Conservation (phyloP, 2,888 invertebrate species). For the Metellina segmentata region DNA sequence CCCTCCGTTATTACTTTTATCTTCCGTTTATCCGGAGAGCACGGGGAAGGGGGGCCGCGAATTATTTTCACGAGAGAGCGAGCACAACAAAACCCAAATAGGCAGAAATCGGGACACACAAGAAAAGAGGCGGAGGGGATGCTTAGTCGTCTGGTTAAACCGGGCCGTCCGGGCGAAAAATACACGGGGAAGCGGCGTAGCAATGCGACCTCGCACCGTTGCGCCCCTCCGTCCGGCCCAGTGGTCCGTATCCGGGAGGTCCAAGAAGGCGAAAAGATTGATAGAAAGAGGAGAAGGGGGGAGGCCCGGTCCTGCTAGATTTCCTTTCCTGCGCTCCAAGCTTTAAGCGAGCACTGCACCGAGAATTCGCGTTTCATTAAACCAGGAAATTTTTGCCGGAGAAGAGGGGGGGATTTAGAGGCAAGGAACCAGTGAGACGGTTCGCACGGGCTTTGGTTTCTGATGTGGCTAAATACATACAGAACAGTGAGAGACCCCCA, state of each 20-base stretch:
- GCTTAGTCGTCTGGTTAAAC: conserved; percentile 75
- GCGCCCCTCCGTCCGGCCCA: conserved; percentile 68
- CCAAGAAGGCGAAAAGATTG: conserved; percentile 77
- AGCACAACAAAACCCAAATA: conserved; percentile 73
- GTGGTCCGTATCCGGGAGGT: conserved; percentile 72
- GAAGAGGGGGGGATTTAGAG: conserved; percentile 53
- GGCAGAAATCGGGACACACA: conserved; percentile 75
- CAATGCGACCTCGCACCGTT: conserved; percentile 41
- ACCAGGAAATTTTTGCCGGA: conserved; percentile 77
- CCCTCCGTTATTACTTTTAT: conserved; percentile 71
- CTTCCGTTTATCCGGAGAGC: conserved; percentile 64
- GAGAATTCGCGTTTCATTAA: conserved; percentile 77
- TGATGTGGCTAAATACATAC: conserved; percentile 77
- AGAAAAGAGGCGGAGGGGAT: conserved; percentile 54
- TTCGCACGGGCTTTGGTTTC: conserved; percentile 77
- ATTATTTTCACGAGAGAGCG: conserved; percentile 74
- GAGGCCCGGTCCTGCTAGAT: conserved; percentile 43
- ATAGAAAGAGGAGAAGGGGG: conserved; percentile 65
- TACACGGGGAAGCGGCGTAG: conserved; percentile 65
- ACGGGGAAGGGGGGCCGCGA: conserved; percentile 46
- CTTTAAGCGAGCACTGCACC: conserved; percentile 76
- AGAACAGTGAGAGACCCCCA: conserved; percentile 65
- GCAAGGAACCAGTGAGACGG: conserved; percentile 70
- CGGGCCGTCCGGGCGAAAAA: conserved; percentile 76
- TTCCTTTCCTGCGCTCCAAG: conserved; percentile 64